Conservation (phyloP, 2,888 invertebrate genomes). For the Phorcus lineatus region DNA sequence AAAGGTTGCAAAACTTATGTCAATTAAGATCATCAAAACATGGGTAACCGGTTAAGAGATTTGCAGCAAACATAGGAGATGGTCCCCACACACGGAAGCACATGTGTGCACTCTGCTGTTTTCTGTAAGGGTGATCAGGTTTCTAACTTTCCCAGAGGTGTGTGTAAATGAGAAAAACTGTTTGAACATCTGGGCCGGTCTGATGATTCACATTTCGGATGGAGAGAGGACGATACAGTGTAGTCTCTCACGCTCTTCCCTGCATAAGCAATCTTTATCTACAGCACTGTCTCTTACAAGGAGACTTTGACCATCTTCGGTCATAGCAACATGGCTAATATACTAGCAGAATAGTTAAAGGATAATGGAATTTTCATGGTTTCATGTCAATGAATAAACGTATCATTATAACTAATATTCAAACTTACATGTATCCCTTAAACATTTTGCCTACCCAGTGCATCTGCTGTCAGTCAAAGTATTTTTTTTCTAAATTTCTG, state of each 20-base stretch:
- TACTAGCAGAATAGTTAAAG: no score
- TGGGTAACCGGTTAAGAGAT: no score
- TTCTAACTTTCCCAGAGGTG: conserved; percentile 10
- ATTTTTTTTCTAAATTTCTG: no score
- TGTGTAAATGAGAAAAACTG: neutral
- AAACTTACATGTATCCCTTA: no score
- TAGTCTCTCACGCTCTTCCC: conserved; percentile 7
- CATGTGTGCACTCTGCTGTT: neutral
- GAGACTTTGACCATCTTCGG: neutral
- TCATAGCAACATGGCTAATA: no score
- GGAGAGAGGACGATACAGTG: neutral
- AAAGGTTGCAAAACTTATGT: no score
- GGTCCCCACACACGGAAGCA: conserved; percentile 1
- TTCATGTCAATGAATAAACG: no score
- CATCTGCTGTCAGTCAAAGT: no score
- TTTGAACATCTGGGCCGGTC: neutral
- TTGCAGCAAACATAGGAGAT: neutral
- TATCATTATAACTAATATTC: no score
- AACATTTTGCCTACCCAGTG: no score
- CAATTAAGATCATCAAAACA: no score
- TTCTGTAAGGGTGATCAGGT: neutral
- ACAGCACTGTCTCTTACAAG: neutral
- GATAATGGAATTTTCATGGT: no score
- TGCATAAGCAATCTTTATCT: neutral
- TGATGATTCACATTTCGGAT: neutral